Conservation (phyloP, 30 jellyfish, hydroid and myxozoan species). For the Morbakka virulenta region DNA sequence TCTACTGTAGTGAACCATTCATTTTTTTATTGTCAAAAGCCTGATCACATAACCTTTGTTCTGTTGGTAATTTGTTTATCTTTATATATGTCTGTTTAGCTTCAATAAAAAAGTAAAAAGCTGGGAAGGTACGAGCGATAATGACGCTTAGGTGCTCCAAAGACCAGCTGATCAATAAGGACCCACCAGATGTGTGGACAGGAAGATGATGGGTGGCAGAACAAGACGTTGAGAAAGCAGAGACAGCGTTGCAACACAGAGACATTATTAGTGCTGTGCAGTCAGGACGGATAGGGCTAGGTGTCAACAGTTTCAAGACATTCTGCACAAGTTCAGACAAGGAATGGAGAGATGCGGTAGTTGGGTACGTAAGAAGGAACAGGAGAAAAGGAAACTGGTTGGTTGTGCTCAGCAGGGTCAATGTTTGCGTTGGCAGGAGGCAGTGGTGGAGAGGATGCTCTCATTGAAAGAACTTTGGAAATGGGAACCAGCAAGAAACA, state of each 20-base stretch:
- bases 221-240: background rate
- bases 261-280: background rate
- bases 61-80: no score
- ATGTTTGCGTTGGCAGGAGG: background rate
- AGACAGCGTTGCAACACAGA: background rate
- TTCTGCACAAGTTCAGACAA: background rate
- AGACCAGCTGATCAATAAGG: background rate
- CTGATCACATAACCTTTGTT: no score
- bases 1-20: no score
- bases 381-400: background rate
- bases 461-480: background rate
- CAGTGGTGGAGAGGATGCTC: background rate
- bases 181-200: constrained; percentile 1
- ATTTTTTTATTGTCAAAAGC: no score
- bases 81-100: no score
- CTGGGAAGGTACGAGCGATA: background rate
- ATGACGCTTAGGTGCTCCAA: background rate
- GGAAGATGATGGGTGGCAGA: constrained; percentile 1
- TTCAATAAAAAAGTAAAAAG: background rate
- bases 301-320: background rate
- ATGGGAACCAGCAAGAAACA: background rate
- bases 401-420: constrained; percentile 9
- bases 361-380: background rate
- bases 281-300: background rate
- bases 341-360: background rate